Evolutionary conservation across 2,888 invertebrate genomes (phyloP).

Genomic region (Dynastes tityus): DNA sequence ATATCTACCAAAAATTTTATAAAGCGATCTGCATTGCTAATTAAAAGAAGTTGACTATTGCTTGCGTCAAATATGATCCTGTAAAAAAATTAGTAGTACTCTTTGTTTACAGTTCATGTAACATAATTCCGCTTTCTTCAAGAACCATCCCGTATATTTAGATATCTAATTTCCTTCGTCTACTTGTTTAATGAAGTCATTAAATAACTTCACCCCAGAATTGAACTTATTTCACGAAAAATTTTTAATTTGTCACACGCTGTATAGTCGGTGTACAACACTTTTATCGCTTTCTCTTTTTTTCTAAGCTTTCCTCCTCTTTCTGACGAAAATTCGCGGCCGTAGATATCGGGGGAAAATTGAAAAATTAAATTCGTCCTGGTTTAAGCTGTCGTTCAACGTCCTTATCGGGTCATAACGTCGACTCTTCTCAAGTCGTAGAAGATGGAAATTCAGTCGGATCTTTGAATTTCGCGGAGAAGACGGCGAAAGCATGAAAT

Average conservation of each 20-base stretch:
- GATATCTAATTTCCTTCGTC: too few relatives aligned
- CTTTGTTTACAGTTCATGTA: too few relatives aligned
- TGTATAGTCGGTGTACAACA: not conserved
- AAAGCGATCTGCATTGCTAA: too few relatives aligned
- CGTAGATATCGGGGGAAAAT: constrained; percentile 19
- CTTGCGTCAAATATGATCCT: too few relatives aligned
- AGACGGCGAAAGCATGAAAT: constrained; percentile 2
- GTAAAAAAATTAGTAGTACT: too few relatives aligned
- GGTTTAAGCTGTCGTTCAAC: constrained; percentile 17
- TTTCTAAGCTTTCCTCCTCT: not conserved
- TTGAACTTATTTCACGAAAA: too few relatives aligned
- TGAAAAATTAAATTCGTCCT: constrained; percentile 37
- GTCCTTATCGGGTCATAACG: constrained; percentile 2
- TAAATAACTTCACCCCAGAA: too few relatives aligned
- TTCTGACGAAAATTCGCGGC: not conserved
- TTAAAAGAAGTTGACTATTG: too few relatives aligned
- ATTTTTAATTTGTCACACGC: not conserved
- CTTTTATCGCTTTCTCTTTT: not conserved
- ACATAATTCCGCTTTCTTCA: too few relatives aligned
- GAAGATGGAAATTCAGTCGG: not conserved
- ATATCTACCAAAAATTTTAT: too few relatives aligned
- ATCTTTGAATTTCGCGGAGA: not conserved
- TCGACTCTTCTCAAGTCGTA: not conserved
- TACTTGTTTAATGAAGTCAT: too few relatives aligned
- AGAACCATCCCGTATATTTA: too few relatives aligned